phyloP scores from a whole-genome alignment of 1,140 invertebrate species.

The Pseudomyrmex sp. region DNA sequence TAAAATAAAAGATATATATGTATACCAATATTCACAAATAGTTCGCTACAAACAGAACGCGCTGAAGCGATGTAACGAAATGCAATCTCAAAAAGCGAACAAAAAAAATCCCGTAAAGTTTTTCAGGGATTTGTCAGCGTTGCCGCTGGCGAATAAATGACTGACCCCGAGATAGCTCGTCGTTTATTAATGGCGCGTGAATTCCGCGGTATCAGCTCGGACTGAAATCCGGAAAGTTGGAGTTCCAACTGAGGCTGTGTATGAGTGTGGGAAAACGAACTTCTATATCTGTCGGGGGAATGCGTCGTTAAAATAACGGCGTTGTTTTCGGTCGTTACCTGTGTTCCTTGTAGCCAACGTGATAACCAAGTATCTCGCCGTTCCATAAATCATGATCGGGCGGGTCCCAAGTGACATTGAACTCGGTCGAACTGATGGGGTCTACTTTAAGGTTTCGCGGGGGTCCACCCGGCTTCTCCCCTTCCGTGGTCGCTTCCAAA shows the following conservation, averaged over 20 bases:
- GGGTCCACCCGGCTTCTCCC: conserved; percentile 90
- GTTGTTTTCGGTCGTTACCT: conserved; percentile 75
- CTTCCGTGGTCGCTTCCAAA: conserved; percentile 82
- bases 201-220: conserved; percentile 58
- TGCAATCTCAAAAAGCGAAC: not conserved
- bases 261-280: conserved; percentile 38
- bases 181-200: conserved; percentile 54
- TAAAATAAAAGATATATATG: not conserved
- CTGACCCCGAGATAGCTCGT: conserved; percentile 50
- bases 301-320: conserved; percentile 57
- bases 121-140: conserved; percentile 53
- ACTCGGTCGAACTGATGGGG: conserved; percentile 94
- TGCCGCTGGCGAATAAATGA: conserved; percentile 51
- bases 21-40: not conserved
- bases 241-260: not conserved
- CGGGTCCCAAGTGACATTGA: conserved; percentile 95
- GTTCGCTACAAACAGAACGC: not conserved
- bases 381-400: conserved; percentile 95
- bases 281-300: conserved; percentile 36
- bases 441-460: conserved; percentile 94
- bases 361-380: conserved; percentile 96
- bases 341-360: conserved; percentile 93
- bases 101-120: conserved; percentile 12
- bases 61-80: conserved; percentile 13
- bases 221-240: conserved; percentile 41